Evolutionary conservation across 2,888 invertebrate genomes (phyloP).

Genomic region (Drosophila sordidula): DNA sequence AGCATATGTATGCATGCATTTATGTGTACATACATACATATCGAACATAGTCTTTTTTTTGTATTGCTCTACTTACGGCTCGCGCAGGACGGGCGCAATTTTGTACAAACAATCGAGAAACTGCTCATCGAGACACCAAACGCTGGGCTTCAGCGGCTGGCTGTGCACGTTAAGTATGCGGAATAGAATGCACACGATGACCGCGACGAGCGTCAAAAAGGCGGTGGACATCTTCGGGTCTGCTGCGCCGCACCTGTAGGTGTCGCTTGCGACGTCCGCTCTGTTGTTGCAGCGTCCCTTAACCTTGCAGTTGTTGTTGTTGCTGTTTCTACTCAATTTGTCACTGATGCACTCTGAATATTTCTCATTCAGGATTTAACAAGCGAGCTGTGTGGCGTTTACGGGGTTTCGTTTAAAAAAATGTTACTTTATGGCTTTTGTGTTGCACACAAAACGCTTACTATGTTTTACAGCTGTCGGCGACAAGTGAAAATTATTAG

Average conservation of each 20-base stretch:
- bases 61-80: constrained; percentile 90
- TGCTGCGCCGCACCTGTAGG: constrained; percentile 33
- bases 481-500: constrained; percentile 17
- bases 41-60: not conserved
- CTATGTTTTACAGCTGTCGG: constrained; percentile 32
- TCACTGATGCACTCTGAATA: constrained; percentile 1
- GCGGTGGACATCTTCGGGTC: constrained; percentile 90
- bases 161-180: constrained; percentile 94
- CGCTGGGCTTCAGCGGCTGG: constrained; percentile 91
- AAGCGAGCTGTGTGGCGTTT: constrained; percentile 1
- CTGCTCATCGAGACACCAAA: constrained; percentile 91
- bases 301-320: constrained; percentile 18
- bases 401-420: not conserved
- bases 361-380: not conserved
- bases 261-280: constrained; percentile 14
- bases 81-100: constrained; percentile 91
- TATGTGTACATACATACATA: not conserved
- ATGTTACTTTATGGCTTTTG: constrained; percentile 1
- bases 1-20: not conserved
- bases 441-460: constrained; percentile 20
- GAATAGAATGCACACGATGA: constrained; percentile 93
- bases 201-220: constrained; percentile 91
- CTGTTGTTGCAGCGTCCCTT: constrained; percentile 15
- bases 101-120: constrained; percentile 92
- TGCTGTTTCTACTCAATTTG: constrained; percentile 2